Evolutionary conservation across 1,140 invertebrate genomes (phyloP).

Genomic region (Mercenaria mercenaria): DNA sequence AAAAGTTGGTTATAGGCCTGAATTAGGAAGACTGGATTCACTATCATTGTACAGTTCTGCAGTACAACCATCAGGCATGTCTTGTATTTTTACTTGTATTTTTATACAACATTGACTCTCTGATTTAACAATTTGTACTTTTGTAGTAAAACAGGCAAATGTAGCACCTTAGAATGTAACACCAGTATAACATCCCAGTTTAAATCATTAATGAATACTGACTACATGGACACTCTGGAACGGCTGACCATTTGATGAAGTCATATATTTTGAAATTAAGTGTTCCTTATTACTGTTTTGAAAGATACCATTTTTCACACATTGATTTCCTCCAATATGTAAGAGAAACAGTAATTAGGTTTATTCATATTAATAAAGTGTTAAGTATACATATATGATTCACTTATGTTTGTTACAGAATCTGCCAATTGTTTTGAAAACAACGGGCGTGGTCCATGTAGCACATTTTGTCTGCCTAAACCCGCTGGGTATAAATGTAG

Average conservation of each 20-base stretch:
- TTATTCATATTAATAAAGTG: no score
- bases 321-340: no score
- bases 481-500: conserved; percentile 15
- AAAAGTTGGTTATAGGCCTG: not conserved
- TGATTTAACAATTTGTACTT: not conserved
- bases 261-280: no score
- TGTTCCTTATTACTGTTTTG: no score
- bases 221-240: not conserved
- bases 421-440: not conserved
- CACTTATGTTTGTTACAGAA: not conserved
- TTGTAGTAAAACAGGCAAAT: not conserved
- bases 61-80: not conserved
- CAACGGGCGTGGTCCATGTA: conserved; percentile 48
- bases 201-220: not conserved
- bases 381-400: no score
- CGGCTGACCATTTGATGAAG: no score
- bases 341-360: not conserved
- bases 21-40: conserved; percentile 15
- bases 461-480: conserved; percentile 50
- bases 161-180: not conserved
- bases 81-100: not conserved
- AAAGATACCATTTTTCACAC: no score
- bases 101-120: not conserved
- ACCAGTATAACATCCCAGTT: not conserved
- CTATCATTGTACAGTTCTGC: not conserved